A percentile compares a stretch with the other conserved stretches of the same genome.
Evolutionary conservation across 2,797 vertebrate genomes (phyloP).

Genomic region (Phataginus tetradactyla): DNA sequence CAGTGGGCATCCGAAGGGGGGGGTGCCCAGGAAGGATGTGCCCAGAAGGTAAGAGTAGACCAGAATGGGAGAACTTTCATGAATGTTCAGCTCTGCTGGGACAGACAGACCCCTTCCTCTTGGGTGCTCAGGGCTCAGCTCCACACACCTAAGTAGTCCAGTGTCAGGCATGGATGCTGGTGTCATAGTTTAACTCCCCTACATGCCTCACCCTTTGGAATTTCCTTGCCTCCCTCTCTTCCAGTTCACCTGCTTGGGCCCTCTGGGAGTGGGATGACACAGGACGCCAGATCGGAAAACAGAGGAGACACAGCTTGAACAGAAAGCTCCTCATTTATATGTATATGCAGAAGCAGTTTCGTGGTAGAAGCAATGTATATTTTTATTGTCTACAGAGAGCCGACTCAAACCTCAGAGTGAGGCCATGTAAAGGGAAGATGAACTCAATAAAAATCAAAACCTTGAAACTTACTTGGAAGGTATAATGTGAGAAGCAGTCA

Average conservation of each 20-base stretch:
- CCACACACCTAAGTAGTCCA: fast-evolving
- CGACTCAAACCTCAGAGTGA: background rate
- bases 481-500: background rate
- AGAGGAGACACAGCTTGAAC: background rate
- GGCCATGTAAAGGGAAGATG: background rate
- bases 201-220: fast-evolving
- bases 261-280: background rate
- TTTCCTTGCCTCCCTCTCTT: background rate
- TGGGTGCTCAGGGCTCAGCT: background rate
- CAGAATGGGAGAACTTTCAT: fast-evolving
- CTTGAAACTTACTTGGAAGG: background rate
- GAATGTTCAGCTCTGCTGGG: fast-evolving
- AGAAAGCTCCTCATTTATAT: background rate
- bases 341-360: background rate
- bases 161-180: fast-evolving
- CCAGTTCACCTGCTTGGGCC: background rate
- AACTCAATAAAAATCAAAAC: constrained; percentile 41
- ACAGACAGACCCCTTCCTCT: background rate
- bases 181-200: background rate
- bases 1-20: background rate
- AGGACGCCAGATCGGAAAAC: background rate
- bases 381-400: constrained; percentile 31
- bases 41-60: background rate
- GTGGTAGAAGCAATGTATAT: background rate
- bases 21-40: background rate